Conservation (phyloP, 2,888 invertebrate genomes). For the Anthophora plumipes region DNA sequence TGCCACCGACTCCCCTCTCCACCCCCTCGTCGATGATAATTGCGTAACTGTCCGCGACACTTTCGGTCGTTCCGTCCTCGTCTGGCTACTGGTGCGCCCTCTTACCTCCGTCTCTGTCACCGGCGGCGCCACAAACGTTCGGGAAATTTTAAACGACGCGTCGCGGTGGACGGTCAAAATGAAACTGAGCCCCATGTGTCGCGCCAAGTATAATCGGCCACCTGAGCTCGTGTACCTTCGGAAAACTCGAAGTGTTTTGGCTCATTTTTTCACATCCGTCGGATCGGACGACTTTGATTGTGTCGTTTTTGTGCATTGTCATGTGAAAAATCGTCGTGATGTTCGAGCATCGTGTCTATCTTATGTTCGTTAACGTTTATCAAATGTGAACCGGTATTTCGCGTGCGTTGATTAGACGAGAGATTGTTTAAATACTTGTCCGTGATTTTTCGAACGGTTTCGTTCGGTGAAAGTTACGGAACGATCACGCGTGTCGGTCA, state of each 20-base stretch:
- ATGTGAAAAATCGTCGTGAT: background rate
- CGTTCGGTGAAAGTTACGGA: constrained; percentile 19
- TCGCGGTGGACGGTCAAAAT: background rate
- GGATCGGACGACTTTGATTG: background rate
- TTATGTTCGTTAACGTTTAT: background rate
- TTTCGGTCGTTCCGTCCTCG: constrained; percentile 25
- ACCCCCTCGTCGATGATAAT: constrained; percentile 39
- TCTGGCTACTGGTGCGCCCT: background rate
- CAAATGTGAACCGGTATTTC: background rate
- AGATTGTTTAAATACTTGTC: background rate
- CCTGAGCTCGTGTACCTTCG: too few species aligned
- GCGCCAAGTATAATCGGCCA: background rate
- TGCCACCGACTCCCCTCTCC: constrained; percentile 22
- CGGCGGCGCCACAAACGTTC: constrained; percentile 33
- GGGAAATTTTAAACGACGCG: constrained; percentile 13
- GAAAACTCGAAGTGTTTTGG: background rate
- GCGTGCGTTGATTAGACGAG: background rate
- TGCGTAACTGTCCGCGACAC: constrained; percentile 54
- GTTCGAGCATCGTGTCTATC: background rate
- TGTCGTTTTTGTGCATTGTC: background rate
- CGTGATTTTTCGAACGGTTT: background rate
- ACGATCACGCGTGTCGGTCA: constrained; percentile 25
- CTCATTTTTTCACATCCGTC: background rate
- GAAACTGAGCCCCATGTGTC: background rate
- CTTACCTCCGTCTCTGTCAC: constrained; percentile 15